These are phyloP conservation scores for Microtus montanus DNA, from an alignment of 2,113 vertebrate genomes.

Conservation along the genomic window DNA sequence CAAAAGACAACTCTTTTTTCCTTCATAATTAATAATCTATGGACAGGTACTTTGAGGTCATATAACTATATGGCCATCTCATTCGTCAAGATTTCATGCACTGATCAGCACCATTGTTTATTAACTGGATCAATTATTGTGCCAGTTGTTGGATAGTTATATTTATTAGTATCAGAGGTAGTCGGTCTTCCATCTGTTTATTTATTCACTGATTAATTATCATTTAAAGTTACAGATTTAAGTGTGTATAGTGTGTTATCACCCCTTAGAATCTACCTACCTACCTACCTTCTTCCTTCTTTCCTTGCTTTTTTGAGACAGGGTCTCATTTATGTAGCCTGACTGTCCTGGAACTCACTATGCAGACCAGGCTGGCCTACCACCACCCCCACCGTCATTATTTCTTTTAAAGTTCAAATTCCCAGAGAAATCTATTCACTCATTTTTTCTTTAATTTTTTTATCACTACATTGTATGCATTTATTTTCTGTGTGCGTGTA, in stretches of 20 bases:
- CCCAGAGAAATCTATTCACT: not conserved
- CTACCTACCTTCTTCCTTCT: not conserved
- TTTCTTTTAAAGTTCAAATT: slow-evolving; percentile 1
- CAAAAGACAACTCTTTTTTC: not conserved
- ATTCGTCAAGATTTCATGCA: not conserved
- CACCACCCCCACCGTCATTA: not conserved
- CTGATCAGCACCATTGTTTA: not conserved
- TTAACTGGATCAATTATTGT: not conserved
- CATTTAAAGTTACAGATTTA: not conserved
- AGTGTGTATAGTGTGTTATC: not conserved
- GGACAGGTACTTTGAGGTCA: not conserved
- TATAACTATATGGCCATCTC: not conserved
- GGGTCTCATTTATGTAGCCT: not conserved
- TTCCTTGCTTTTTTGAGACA: not conserved
- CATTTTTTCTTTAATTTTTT: not conserved
- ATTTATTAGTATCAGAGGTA: not conserved
- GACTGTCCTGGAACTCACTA: not conserved
- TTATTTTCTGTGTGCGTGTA: not conserved
- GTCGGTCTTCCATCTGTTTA: not conserved
- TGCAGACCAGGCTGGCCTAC: not conserved
- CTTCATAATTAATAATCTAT: not conserved
- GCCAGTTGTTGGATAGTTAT: not conserved
- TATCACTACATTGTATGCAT: not conserved
- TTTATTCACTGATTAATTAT: not conserved
- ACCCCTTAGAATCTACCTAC: not conserved